These are phyloP conservation scores for Raja brachyura DNA, from an alignment of 2,113 vertebrate genomes.

Conservation along the genomic window DNA sequence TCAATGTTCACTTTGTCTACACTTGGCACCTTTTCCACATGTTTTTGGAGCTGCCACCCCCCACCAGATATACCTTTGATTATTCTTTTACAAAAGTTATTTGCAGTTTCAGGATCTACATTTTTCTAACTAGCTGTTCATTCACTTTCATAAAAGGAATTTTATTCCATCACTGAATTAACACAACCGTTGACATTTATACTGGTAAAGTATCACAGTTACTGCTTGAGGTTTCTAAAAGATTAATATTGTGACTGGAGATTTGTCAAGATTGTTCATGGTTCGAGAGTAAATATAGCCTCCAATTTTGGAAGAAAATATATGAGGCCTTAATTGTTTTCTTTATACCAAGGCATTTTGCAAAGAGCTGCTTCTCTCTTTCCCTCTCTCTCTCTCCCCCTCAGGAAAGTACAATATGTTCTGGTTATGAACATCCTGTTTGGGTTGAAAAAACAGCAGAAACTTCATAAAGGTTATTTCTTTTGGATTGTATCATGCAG, in stretches of 20 bases:
- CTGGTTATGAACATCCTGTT: neutral
- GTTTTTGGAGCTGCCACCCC: neutral
- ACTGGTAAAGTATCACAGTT: neutral
- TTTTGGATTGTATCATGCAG: neutral
- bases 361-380: neutral
- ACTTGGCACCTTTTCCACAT: neutral
- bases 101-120: neutral
- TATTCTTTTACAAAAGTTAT: neutral
- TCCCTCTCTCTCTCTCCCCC: neutral
- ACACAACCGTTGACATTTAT: neutral
- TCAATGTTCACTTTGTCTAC: conserved; percentile 22
- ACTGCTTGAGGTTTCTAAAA: neutral
- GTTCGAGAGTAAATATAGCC: neutral
- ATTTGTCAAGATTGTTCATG: neutral
- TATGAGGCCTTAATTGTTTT: neutral
- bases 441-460: neutral
- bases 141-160: neutral
- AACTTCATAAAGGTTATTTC: neutral
- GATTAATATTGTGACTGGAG: neutral
- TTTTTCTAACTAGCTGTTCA: neutral
- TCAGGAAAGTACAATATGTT: neutral
- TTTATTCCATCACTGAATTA: neutral
- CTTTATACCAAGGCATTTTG: neutral
- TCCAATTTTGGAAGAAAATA: neutral
- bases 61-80: neutral